phyloP scores from a whole-genome alignment of 2,797 vertebrate species.

The Hyperoplus immaculatus region DNA sequence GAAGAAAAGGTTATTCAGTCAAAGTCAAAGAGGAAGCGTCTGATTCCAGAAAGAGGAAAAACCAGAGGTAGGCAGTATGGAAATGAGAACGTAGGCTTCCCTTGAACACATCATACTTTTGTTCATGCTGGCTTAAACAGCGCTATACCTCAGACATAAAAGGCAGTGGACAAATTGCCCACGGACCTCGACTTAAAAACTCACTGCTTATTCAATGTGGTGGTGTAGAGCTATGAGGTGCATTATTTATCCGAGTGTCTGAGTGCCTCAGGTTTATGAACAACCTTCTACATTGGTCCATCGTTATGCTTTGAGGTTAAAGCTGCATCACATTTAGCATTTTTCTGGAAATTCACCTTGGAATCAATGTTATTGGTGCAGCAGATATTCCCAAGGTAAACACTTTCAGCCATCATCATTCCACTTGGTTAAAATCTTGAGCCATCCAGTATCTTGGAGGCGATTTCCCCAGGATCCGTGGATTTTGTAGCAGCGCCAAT shows the following conservation, averaged over 20 bases:
- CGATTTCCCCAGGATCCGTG: constrained; percentile 22
- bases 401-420: neutral
- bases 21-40: constrained; percentile 28
- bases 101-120: constrained; percentile 3
- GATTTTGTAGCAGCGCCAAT: constrained; percentile 8
- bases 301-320: neutral
- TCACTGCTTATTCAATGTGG: constrained; percentile 36
- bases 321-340: neutral
- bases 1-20: too few species aligned
- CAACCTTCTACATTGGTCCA: neutral
- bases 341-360: neutral
- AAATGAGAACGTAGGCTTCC: constrained; percentile 21
- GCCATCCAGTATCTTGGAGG: constrained; percentile 2
- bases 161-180: constrained; percentile 1
- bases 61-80: constrained; percentile 27
- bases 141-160: constrained; percentile 11
- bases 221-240: neutral
- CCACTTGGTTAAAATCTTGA: neutral
- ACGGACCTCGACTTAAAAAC: constrained; percentile 35
- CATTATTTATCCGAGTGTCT: neutral
- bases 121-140: neutral
- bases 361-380: neutral
- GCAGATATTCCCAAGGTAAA: neutral
- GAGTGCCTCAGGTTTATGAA: constrained; percentile 7
- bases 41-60: constrained; percentile 33